phyloP scores from a whole-genome alignment of 1,140 invertebrate species.

The Pseudachorutes palmiensis region DNA sequence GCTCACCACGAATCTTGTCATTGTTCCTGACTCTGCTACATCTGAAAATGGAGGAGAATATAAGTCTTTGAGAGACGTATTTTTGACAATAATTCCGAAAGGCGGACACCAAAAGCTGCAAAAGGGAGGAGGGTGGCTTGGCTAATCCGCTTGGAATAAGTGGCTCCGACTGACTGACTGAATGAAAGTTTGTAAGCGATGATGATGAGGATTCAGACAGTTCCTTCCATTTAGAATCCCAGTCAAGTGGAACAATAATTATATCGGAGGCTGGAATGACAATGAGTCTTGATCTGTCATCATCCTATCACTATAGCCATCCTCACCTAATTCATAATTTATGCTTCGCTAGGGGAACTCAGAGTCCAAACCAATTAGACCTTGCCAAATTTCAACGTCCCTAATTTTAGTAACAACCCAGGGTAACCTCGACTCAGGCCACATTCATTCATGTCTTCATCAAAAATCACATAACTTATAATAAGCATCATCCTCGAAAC shows the following conservation, averaged over 20 bases:
- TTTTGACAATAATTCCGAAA: background rate
- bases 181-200: background rate
- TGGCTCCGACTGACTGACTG: background rate
- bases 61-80: background rate
- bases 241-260: conserved; percentile 12
- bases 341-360: background rate
- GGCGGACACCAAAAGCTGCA: no score
- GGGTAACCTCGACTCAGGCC: background rate
- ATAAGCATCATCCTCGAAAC: no score
- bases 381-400: background rate
- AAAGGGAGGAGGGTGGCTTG: no score
- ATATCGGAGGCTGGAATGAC: conserved; percentile 9
- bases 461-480: no score
- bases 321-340: background rate
- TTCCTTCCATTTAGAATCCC: background rate
- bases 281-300: conserved; percentile 3
- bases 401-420: background rate
- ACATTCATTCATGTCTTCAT: background rate
- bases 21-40: conserved; percentile 1
- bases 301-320: background rate
- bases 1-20: background rate
- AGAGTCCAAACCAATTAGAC: background rate
- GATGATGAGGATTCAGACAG: background rate
- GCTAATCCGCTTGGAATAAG: no score
- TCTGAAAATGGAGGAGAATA: background rate